These are phyloP conservation scores for Marisa cornuarietis DNA, from an alignment of 1,140 invertebrate genomes.

Conservation along the genomic window DNA sequence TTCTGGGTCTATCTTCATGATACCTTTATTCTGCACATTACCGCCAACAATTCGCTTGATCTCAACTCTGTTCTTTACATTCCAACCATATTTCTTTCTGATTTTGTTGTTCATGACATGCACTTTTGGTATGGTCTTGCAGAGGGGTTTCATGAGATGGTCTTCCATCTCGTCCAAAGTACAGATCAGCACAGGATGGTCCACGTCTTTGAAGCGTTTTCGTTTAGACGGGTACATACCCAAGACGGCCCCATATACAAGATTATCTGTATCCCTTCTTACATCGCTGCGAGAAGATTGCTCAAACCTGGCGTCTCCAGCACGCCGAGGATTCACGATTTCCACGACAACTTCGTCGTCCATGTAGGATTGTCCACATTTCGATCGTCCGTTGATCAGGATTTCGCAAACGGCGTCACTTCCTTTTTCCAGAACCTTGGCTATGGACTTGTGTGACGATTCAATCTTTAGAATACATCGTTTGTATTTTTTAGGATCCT, in stretches of 20 bases:
- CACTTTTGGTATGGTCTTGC: slow-evolving; percentile 56
- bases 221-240: slow-evolving; percentile 40
- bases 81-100: slow-evolving; percentile 14
- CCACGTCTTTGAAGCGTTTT: slow-evolving; percentile 27
- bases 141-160: slow-evolving; percentile 53
- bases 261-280: slow-evolving; percentile 1
- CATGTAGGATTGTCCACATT: slow-evolving; percentile 50
- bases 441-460: slow-evolving; percentile 34
- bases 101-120: slow-evolving; percentile 36
- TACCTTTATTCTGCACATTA: slow-evolving; percentile 16
- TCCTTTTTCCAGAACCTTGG: slow-evolving; percentile 30
- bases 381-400: slow-evolving; percentile 49
- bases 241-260: slow-evolving; percentile 42
- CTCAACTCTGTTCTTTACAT: slow-evolving; percentile 20
- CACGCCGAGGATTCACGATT: slow-evolving; percentile 16
- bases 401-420: slow-evolving; percentile 30
- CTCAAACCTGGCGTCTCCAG: slow-evolving; percentile 24
- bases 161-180: slow-evolving; percentile 42
- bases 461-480: slow-evolving; percentile 42
- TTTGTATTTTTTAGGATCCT: slow-evolving; percentile 35
- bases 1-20: slow-evolving; percentile 26
- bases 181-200: slow-evolving; percentile 52
- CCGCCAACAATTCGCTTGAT: slow-evolving; percentile 26
- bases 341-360: slow-evolving; percentile 58
- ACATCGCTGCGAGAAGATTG: not conserved